These are phyloP conservation scores for Orestias chungarensis DNA, from an alignment of 2,797 vertebrate species.

Conservation along the genomic window DNA sequence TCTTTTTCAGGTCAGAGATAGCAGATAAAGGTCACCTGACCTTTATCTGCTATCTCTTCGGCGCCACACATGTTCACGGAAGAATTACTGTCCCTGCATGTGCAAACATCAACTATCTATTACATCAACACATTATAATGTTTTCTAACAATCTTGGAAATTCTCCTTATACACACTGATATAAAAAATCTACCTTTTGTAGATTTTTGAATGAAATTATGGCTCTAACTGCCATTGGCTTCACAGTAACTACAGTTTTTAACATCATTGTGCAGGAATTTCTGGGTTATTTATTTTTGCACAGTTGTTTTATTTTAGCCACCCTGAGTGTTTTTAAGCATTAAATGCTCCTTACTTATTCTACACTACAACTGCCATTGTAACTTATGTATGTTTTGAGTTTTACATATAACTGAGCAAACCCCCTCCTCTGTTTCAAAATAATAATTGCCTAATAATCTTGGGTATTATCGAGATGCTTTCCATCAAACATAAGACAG, in stretches of 20 bases:
- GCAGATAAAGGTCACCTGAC: too few species aligned
- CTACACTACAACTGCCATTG: too few species aligned
- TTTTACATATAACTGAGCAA: background rate
- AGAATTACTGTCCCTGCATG: too few species aligned
- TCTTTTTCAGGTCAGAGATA: too few species aligned
- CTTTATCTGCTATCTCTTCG: too few species aligned
- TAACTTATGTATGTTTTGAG: too few species aligned
- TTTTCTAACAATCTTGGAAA: background rate
- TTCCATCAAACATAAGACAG: background rate
- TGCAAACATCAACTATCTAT: background rate
- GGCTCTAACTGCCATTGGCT: background rate
- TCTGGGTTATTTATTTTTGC: background rate
- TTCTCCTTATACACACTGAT: background rate
- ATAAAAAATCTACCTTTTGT: background rate
- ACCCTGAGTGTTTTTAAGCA: too few species aligned
- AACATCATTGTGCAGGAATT: background rate
- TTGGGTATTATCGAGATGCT: background rate
- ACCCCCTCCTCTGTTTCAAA: background rate
- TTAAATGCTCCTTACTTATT: too few species aligned
- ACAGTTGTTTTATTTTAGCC: too few species aligned
- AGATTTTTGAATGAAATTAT: background rate
- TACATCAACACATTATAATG: background rate
- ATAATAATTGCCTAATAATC: background rate
- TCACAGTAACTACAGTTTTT: background rate
- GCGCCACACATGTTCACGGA: too few species aligned